Evolutionary conservation across 2,113 vertebrate genomes (phyloP).

Genomic region (Saccopteryx bilineata): DNA sequence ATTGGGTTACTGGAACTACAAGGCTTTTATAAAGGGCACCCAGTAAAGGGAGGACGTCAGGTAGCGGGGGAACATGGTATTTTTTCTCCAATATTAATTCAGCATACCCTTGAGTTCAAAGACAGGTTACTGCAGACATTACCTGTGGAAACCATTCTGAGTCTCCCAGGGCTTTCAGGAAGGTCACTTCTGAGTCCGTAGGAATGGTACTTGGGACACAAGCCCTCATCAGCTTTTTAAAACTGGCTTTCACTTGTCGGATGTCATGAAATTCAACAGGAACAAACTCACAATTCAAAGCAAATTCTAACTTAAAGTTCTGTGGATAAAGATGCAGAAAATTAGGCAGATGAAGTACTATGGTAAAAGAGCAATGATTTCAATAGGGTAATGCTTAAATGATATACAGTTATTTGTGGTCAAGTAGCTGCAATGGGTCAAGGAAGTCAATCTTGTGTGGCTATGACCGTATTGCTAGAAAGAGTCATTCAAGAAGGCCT

Average conservation of each 20-base stretch:
- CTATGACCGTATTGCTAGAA: not conserved
- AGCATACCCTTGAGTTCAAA: not conserved
- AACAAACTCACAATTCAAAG: conserved; percentile 97
- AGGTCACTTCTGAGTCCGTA: conserved; percentile 93
- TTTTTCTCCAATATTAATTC: not conserved
- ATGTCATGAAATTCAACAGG: conserved; percentile 97
- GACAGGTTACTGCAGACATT: conserved; percentile 60
- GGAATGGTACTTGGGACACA: conserved; percentile 95
- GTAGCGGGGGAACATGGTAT: not conserved
- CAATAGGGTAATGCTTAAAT: not conserved
- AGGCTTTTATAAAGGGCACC: not conserved
- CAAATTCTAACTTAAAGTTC: conserved; percentile 96
- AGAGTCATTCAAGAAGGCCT: not conserved
- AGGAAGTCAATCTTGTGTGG: not conserved
- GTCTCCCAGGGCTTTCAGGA: conserved; percentile 96
- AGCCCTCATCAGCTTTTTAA: conserved; percentile 97
- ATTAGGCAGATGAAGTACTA: conserved; percentile 55
- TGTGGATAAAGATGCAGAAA: conserved; percentile 85
- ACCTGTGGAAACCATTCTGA: conserved; percentile 99
- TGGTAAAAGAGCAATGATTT: not conserved
- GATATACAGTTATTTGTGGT: not conserved
- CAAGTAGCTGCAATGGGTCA: not conserved
- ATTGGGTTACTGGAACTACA: not conserved
- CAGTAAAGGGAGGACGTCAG: not conserved
- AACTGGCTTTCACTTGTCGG: conserved; percentile 95